Evolutionary conservation across 1,140 invertebrate species (phyloP).

Genomic region (Sarcophaga bullata): DNA sequence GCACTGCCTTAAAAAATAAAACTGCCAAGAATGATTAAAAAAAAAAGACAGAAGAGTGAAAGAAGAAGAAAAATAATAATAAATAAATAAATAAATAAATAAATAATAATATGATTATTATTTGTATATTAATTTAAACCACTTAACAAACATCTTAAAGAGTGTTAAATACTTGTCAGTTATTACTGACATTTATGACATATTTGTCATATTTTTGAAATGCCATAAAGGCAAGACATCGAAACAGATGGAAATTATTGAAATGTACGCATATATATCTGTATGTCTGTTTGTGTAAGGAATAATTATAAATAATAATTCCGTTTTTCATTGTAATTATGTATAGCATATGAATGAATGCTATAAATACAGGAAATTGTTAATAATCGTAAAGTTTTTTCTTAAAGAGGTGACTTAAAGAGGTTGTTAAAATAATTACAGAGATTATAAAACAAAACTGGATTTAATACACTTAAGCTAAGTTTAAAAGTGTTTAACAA

Average conservation of each 20-base stretch:
- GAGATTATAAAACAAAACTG: no score
- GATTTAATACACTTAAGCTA: no score
- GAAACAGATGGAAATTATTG: conserved; percentile 20
- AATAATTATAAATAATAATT: conserved; percentile 18
- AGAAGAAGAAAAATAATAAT: neutral
- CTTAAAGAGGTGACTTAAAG: neutral
- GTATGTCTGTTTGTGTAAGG: no score
- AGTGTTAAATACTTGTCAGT: conserved; percentile 39
- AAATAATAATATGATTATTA: conserved; percentile 34
- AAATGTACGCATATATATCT: neutral
- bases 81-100: neutral
- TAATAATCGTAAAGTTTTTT: neutral
- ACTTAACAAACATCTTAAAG: conserved; percentile 40
- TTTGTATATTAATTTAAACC: conserved; percentile 40
- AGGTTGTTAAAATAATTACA: no score
- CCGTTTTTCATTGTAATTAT: neutral
- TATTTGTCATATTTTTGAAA: conserved; percentile 39
- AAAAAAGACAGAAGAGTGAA: neutral
- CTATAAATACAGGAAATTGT: conserved; percentile 11
- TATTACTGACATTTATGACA: conserved; percentile 39
- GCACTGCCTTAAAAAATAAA: neutral
- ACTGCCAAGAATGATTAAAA: conserved; percentile 9
- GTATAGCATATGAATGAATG: conserved; percentile 2
- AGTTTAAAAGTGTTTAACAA: no score
- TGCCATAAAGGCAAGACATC: neutral